Conservation (phyloP, 1,140 invertebrate genomes). For the Helicoverpa armigera region DNA sequence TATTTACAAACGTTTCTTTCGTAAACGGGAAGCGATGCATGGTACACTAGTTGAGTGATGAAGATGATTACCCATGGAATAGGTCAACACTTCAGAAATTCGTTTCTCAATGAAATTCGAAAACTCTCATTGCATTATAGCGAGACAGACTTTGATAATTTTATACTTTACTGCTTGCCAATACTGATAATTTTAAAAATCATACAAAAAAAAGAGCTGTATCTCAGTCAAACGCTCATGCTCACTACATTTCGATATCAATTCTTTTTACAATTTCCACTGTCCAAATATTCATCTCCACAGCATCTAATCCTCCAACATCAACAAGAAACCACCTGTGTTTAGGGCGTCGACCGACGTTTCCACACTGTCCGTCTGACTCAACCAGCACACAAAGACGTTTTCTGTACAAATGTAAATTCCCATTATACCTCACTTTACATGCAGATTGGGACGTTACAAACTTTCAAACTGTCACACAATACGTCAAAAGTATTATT, state of each 20-base stretch:
- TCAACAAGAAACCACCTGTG: constrained; percentile 56
- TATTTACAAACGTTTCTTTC: not conserved
- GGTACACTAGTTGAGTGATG: too few relatives aligned
- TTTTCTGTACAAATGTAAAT: constrained; percentile 83
- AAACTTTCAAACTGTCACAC: constrained; percentile 45
- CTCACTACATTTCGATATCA: not conserved
- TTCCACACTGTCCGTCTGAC: constrained; percentile 69
- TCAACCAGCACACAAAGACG: constrained; percentile 69
- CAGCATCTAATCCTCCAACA: constrained; percentile 61
- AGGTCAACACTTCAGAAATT: too few relatives aligned
- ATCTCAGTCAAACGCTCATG: too few relatives aligned
- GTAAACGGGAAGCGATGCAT: too few relatives aligned
- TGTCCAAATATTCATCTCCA: not conserved
- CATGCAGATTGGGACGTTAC: constrained; percentile 80
- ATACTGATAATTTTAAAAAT: not conserved
- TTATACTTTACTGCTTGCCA: not conserved
- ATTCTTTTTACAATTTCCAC: not conserved
- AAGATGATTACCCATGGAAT: too few relatives aligned
- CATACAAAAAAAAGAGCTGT: not conserved
- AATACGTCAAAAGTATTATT: constrained; percentile 72
- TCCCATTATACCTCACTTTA: constrained; percentile 78
- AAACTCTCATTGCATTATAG: too few relatives aligned
- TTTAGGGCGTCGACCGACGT: constrained; percentile 77
- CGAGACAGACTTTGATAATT: too few relatives aligned
- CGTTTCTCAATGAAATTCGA: too few relatives aligned